Evolutionary conservation across 1,140 invertebrate species (phyloP), one percentile per base, ranked within the genome.

Genomic region (Drosophila auraria): DNA sequence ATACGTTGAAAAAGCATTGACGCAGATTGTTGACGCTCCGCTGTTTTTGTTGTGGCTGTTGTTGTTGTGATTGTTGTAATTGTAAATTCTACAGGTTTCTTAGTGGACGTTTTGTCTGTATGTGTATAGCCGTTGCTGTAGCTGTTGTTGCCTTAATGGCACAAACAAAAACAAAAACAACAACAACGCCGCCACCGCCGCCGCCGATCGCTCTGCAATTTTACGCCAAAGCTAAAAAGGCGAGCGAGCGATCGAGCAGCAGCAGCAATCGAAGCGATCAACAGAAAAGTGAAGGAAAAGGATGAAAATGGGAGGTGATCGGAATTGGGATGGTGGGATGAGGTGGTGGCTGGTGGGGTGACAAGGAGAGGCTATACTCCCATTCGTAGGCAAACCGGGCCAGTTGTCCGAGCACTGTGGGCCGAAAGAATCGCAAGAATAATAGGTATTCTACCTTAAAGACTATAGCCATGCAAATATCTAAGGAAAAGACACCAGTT

Each of bases 21-120:
- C 77, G 83, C 83, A 83, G 80, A 79, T 86, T 56, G 53, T 56
- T 56, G 53, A 86, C 64, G 73, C 65, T 75, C 51, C 47, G 20
- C 11, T 45, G 42, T n/a, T 27, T 27, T 17, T 54, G 30, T 38
- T 54, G 27, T 17, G 20, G 20, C 20, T 15, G 40, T 6, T 50
- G 23, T n/a, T 69, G 51, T 65, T 79, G 61, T 71, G 61, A 63
- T 66, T 78, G 60, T 73, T 89, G 84, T 84, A 84, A 80, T 89
- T 87, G 84, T 87, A 89, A 87, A 87, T 87, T 87, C 84, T 87
- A 87, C 84, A 89, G 84, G 84, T 87, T 87, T 87, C 83, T 83
- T 49, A 20, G 20, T 27, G 20, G 66, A 36, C 58, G 42, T 54
- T n/a, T 61, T 47, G 30, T 20, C 20, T 56, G 27, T 50, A 14